These are phyloP conservation scores for Mandrillus leucophaeus DNA, from an alignment of 2,113 vertebrate genomes.

Conservation along the genomic window DNA sequence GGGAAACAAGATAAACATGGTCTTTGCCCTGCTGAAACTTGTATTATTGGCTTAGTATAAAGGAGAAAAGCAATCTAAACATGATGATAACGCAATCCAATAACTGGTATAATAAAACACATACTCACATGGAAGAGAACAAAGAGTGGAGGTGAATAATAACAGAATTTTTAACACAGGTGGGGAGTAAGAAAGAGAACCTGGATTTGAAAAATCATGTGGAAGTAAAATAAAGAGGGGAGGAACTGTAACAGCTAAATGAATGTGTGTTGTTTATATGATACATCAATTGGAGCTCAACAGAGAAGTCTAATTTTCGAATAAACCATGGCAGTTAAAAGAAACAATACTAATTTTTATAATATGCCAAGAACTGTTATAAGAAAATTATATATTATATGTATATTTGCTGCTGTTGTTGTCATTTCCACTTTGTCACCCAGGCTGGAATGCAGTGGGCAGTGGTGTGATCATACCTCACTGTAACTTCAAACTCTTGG, in stretches of 20 bases:
- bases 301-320: neutral
- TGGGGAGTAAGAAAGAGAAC: neutral
- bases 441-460: too few relatives aligned
- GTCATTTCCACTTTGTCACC: too few relatives aligned
- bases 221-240: neutral
- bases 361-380: neutral
- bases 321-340: neutral
- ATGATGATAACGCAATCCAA: neutral
- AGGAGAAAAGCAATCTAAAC: neutral
- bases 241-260: neutral
- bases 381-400: neutral
- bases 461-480: too few relatives aligned
- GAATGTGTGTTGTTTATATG: neutral
- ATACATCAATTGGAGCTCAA: neutral
- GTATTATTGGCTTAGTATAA: neutral
- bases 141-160: neutral
- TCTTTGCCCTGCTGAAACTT: neutral
- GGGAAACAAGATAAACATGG: neutral
- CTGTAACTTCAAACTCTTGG: too few relatives aligned
- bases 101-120: neutral
- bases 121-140: neutral
- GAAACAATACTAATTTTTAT: neutral
- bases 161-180: neutral
- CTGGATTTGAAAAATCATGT: neutral
- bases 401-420: too few relatives aligned